These are phyloP conservation scores for Hypsibius dujardini DNA, from an alignment of 1,140 invertebrate species.

Conservation along the genomic window DNA sequence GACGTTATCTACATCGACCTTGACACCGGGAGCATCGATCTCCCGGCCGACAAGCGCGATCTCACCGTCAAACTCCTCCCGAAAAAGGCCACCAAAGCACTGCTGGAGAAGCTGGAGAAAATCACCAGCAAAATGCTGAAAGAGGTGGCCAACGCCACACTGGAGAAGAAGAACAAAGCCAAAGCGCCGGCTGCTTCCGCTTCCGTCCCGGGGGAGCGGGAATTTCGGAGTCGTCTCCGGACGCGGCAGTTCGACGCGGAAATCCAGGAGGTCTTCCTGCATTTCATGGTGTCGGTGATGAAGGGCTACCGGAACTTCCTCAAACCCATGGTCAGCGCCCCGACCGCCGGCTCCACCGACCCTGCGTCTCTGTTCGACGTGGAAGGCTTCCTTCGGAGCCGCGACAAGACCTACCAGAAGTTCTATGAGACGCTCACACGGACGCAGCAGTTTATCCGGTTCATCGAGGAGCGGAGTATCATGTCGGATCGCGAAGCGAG, in stretches of 20 bases:
- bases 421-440: slow-evolving; percentile 73
- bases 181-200: neutral
- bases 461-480: slow-evolving; percentile 96
- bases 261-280: slow-evolving; percentile 90
- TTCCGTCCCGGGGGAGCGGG: neutral
- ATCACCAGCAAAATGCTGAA: slow-evolving; percentile 22
- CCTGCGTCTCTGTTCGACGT: slow-evolving; percentile 84
- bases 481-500: slow-evolving; percentile 82
- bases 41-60: slow-evolving; percentile 26
- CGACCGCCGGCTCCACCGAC: slow-evolving; percentile 79
- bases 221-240: neutral
- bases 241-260: slow-evolving; percentile 52
- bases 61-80: slow-evolving; percentile 29
- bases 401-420: slow-evolving; percentile 67
- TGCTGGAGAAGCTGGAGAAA: slow-evolving; percentile 18
- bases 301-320: slow-evolving; percentile 76
- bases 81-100: slow-evolving; percentile 27
- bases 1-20: slow-evolving; percentile 96
- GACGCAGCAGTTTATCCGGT: slow-evolving; percentile 93
- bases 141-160: slow-evolving; percentile 19
- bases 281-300: slow-evolving; percentile 81
- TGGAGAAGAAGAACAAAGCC: slow-evolving; percentile 21
- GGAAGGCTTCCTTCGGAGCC: slow-evolving; percentile 43
- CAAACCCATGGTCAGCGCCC: slow-evolving; percentile 80
- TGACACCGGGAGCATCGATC: slow-evolving; percentile 68